Conservation (phyloP, 2,113 vertebrate genomes). For the Bambusicola thoracicus region DNA sequence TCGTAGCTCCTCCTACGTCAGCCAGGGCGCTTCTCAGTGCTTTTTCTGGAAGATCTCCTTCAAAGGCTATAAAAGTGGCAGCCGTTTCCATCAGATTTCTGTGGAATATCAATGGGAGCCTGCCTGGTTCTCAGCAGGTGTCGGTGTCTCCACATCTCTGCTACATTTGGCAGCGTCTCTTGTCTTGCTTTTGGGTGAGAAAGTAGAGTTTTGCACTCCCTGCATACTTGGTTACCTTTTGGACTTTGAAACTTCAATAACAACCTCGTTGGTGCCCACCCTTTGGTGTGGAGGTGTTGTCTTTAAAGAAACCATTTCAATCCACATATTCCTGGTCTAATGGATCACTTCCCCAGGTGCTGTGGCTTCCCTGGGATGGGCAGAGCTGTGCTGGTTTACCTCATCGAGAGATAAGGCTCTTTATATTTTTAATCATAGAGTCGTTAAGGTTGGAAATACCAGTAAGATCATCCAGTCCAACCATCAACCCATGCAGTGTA, state of each 20-base stretch:
- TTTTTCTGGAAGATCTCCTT: not conserved
- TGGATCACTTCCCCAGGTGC: not conserved
- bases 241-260: not conserved
- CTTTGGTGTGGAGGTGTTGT: not conserved
- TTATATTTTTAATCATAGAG: not conserved
- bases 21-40: not conserved
- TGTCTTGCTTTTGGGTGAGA: not conserved
- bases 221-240: not conserved
- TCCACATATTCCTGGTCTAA: not conserved
- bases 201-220: not conserved
- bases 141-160: not conserved
- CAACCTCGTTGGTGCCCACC: not conserved
- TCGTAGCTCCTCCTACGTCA: not conserved
- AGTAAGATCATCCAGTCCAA: no score
- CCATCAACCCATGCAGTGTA: accelerated
- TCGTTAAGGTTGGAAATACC: no score
- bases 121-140: not conserved
- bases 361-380: not conserved
- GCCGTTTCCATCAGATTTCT: not conserved
- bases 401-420: not conserved
- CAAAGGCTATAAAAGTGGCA: not conserved
- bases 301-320: not conserved
- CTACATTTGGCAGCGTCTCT: not conserved
- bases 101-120: not conserved
- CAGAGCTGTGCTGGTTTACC: not conserved